Evolutionary conservation across 2,797 vertebrate genomes (phyloP).

Genomic region (Syngnathus acus): DNA sequence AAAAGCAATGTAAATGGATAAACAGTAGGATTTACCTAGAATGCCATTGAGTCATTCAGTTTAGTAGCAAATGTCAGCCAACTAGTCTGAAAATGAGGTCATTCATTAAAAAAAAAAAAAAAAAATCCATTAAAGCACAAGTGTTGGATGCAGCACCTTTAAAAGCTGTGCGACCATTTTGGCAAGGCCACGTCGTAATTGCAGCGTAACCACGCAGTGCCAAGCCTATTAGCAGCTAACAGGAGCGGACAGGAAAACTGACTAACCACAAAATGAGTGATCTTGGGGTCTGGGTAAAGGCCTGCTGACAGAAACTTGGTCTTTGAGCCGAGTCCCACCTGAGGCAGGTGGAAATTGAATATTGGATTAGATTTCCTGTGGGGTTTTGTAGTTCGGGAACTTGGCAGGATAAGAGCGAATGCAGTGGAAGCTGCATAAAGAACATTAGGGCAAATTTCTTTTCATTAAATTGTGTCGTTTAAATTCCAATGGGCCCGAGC

Average conservation of each 20-base stretch:
- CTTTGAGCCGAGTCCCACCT: conserved; percentile 44
- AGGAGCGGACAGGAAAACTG: conserved; percentile 42
- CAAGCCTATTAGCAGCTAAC: conserved; percentile 58
- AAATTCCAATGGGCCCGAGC: not conserved
- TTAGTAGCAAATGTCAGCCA: conserved; percentile 22
- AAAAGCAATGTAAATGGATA: conserved; percentile 12
- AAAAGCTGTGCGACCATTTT: conserved; percentile 19
- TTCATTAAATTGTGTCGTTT: not conserved
- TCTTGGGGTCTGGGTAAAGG: conserved; percentile 34
- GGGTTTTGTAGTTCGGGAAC: conserved; percentile 42
- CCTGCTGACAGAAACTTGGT: conserved; percentile 59
- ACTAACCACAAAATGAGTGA: conserved; percentile 49
- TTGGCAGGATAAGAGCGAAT: conserved; percentile 50
- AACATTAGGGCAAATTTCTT: too few species aligned
- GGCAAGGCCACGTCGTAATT: conserved; percentile 38
- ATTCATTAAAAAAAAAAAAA: conserved; percentile 32
- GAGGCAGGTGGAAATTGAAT: conserved; percentile 68
- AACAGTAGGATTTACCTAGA: not conserved
- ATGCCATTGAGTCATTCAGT: not conserved
- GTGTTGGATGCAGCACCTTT: conserved; percentile 6
- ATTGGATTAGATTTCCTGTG: conserved; percentile 65
- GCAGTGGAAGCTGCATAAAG: conserved; percentile 41
- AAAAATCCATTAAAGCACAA: conserved; percentile 31
- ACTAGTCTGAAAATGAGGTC: conserved; percentile 44
- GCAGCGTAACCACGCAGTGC: conserved; percentile 36